phyloP scores from a whole-genome alignment of 2,113 vertebrate species.

The Chloropsis cyanopogon region DNA sequence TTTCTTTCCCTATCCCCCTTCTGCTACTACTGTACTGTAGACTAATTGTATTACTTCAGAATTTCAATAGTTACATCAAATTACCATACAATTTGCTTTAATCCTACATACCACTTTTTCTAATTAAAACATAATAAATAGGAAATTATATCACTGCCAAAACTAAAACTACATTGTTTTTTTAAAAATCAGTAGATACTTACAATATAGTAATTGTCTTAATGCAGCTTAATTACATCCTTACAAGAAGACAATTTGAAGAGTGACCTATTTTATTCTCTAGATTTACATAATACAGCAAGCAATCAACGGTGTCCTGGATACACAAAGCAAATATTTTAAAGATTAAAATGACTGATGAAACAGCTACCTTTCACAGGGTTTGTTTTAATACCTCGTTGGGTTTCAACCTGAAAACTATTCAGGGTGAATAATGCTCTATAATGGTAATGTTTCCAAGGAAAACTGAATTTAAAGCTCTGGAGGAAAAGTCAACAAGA shows the following conservation, averaged over 20 bases:
- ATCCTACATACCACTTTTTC: slow-evolving; percentile 30
- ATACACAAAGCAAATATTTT: slow-evolving; percentile 31
- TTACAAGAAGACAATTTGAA: slow-evolving; percentile 43
- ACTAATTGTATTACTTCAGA: neutral
- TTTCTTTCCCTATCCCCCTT: neutral
- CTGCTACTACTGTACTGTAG: neutral
- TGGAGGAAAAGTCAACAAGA: neutral
- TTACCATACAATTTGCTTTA: slow-evolving; percentile 15
- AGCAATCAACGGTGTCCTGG: slow-evolving; percentile 10
- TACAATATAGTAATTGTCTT: slow-evolving; percentile 49
- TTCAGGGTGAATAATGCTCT: neutral
- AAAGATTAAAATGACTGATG: slow-evolving; percentile 51
- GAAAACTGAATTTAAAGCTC: neutral
- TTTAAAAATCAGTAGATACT: neutral
- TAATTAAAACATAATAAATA: slow-evolving; percentile 46
- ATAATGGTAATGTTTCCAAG: slow-evolving; percentile 4
- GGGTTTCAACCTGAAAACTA: slow-evolving; percentile 25
- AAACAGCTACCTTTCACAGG: slow-evolving; percentile 27
- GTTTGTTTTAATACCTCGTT: slow-evolving; percentile 13
- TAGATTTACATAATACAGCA: slow-evolving; percentile 58
- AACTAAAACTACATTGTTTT: slow-evolving; percentile 13
- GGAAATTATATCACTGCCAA: slow-evolving; percentile 19
- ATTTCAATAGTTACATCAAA: neutral
- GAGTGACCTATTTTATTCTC: slow-evolving; percentile 64
- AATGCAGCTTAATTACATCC: slow-evolving; percentile 45